Base-by-base conservation (phyloP, 1,140 invertebrate genomes). In the Neotoxoptera formosana region DNA sequence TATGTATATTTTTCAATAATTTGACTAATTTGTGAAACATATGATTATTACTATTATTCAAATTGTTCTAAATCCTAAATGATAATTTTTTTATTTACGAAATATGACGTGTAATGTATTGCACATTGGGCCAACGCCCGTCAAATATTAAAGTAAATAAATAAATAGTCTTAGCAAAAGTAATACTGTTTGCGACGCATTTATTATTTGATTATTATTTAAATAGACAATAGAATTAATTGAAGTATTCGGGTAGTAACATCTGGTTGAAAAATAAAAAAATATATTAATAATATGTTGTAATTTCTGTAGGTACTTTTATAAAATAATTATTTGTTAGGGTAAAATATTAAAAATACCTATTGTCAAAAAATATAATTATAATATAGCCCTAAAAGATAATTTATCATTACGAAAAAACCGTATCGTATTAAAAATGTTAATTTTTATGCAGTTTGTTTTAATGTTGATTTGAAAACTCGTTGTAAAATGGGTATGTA, bases 381-480 rank as follows among this genome's bases (percentile, higher is more conserved):
- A 53, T 23, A 20, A 20, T 51, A 51, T n/a, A n/a, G 60, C 6
- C 30, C 30, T n/a, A 76, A 76, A 76, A 67, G n/a, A 76, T 76
- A n/a, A 76, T 76, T 76, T 34, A 76, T n/a, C 4, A n/a, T 76
- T n/a, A 76, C 6, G n/a, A 17, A n/a, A 76, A 67, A 76, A n/a
- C 11, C 11, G 17, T 76, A 76, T 34, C 11, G 9, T 67, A 17
- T 67, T 67, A 67, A n/a, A 67, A 67, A 67, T n/a, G 84, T 87
- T 30, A 30, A 48, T 88, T 88, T 48, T 34, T 48, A 88, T 48
- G 6, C 47, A 88, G 86, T 88, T 48, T 48, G 45, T 91, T 76
- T 45, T 67, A 45, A 91, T 91, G 53, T n/a, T 47, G 45, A 90
- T 60, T 90, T 90, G 11, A 90, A 90, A 60, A 90, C 88, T 90